Evolutionary conservation across 2,113 vertebrate species (phyloP), one percentile per base, ranked within the genome.

Genomic region (Xerus inauris): DNA sequence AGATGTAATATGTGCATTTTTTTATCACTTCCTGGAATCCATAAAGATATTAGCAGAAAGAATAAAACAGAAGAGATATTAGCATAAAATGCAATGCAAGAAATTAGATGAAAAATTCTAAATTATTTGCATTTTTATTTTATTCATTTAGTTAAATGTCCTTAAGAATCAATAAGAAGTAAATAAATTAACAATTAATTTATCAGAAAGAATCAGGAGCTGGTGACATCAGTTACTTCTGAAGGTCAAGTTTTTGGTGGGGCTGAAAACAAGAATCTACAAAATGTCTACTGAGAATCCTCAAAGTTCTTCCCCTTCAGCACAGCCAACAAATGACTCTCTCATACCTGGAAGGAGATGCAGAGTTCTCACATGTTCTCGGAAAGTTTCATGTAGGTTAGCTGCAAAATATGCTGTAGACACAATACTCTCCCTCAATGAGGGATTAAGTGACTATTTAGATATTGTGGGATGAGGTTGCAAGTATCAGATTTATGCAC

Each of bases 91-190:
- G 22, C 80, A 30, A 86, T 24, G 2, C 35, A 75, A 40, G 62
- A 72, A 87, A 87, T 84, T 91, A 83, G 26, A 19, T 59, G 16
- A 73, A 51, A 91, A 91, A 84, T 88, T 38, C 17, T 91, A 57
- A 79, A 69, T 81, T n/a, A 86, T 86, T 40, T 75, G 49, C 57
- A 71, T 93, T 89, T 67, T 45, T 8, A 38, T 20, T 82, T 95
- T 89, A 79, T 85, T 8, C 22, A 67, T 93, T 93, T 90, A 32
- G 22, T 62, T 93, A 81, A 85, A 81, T 62, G 35, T 12, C 3
- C 16, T 88, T 64, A 88, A 45, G 40, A 95, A 59, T 17, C 6
- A 35, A 82, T 38, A 79, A 49, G 77, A 95, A 87, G 8, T 35
- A 84, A 79, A 72, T 17, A 16, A 51, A 67, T 49, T 59, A 26